These are phyloP conservation scores for Bombycilla garrulus DNA, from an alignment of 2,113 vertebrate species.

Conservation along the genomic window DNA sequence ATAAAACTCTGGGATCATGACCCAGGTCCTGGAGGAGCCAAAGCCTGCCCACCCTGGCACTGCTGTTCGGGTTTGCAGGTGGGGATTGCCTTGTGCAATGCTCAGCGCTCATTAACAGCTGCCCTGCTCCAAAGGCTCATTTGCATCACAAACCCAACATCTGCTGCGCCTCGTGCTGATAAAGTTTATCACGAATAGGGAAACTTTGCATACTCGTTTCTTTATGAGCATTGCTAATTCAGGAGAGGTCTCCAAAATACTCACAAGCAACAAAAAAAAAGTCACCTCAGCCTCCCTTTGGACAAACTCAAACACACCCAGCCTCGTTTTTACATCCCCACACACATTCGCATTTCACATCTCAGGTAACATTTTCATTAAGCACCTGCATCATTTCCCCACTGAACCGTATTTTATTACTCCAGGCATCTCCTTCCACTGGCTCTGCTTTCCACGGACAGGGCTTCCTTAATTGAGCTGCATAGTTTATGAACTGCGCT, in stretches of 20 bases:
- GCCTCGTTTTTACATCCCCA: not conserved
- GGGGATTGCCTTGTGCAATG: not conserved
- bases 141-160: constrained; percentile 59
- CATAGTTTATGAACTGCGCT: constrained; percentile 19
- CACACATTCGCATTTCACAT: not conserved
- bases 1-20: not conserved
- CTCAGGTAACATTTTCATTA: constrained; percentile 48
- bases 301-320: constrained; percentile 28
- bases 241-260: not conserved
- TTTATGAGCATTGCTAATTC: not conserved
- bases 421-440: constrained; percentile 23
- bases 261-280: not conserved
- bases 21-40: not conserved
- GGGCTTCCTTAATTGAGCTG: constrained; percentile 24
- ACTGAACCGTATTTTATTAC: constrained; percentile 52
- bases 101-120: constrained; percentile 40
- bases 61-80: not conserved
- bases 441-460: not conserved
- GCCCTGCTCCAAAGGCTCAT: constrained; percentile 45
- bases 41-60: not conserved
- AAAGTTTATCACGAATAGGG: not conserved
- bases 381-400: constrained; percentile 26
- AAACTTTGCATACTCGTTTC: not conserved
- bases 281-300: not conserved
- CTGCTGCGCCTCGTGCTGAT: not conserved